Conservation (phyloP, 2,113 vertebrate genomes). For the Vicugna pacos region DNA sequence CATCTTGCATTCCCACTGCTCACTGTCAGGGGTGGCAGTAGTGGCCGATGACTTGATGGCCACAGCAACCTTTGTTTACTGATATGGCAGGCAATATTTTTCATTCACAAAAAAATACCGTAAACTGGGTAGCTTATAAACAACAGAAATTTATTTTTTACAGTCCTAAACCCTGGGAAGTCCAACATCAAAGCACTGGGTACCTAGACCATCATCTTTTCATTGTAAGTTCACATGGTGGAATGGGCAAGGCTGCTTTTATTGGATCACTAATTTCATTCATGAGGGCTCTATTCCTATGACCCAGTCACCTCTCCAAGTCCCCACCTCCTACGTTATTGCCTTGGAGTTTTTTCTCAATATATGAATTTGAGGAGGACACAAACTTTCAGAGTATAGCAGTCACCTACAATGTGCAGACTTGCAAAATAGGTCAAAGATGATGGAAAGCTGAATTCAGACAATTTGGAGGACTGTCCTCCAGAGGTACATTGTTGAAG, state of each 20-base stretch:
- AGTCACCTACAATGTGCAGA: background rate
- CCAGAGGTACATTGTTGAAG: background rate
- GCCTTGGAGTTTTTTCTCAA: background rate
- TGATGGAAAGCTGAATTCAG: background rate
- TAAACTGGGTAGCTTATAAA: background rate
- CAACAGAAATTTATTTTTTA: background rate
- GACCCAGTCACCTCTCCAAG: background rate
- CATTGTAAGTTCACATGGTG: background rate
- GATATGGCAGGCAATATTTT: too few species aligned
- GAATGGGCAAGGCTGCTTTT: background rate
- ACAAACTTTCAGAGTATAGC: background rate
- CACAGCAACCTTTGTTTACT: too few species aligned
- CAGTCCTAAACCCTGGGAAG: background rate
- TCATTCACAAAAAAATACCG: background rate
- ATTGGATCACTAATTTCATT: background rate
- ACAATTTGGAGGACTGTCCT: background rate
- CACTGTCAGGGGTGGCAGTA: too few species aligned
- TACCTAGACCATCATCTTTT: background rate
- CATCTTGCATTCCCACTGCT: too few species aligned
- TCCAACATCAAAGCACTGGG: background rate
- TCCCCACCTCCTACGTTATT: background rate
- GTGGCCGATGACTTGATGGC: too few species aligned
- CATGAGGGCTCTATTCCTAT: background rate
- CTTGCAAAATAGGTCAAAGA: slow-evolving; percentile 2
- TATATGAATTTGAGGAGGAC: background rate